Evolutionary conservation across 37 sponge, comb jelly and placozoan species (phyloP).

Genomic region (Crambe crambe): DNA sequence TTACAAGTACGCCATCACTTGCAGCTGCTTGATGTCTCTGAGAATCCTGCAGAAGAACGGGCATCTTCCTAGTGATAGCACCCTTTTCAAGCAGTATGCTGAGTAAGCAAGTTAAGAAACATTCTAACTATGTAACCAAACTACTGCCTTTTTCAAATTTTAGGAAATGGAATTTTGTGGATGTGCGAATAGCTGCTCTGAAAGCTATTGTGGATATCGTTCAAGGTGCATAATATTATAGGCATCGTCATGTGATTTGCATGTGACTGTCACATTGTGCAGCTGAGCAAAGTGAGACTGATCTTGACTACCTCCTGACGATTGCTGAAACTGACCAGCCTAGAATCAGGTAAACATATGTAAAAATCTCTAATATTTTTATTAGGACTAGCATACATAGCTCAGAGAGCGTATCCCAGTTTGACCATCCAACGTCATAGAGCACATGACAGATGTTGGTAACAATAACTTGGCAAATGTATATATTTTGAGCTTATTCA

Average conservation of each 20-base stretch:
- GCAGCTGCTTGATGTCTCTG: slow-evolving; percentile 66
- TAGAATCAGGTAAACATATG: slow-evolving; percentile 35
- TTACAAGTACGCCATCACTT: slow-evolving; percentile 64
- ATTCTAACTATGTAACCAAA: too few species aligned
- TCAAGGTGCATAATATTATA: slow-evolving; percentile 30
- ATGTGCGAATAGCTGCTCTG: slow-evolving; percentile 72
- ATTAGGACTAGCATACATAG: too few species aligned
- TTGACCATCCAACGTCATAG: too few species aligned
- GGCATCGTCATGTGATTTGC: neutral
- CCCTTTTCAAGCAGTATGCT: slow-evolving; percentile 69
- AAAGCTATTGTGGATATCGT: slow-evolving; percentile 66
- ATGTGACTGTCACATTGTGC: neutral
- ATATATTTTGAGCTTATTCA: neutral
- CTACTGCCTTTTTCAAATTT: neutral
- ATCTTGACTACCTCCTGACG: slow-evolving; percentile 57
- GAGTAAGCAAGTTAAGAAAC: slow-evolving; percentile 23
- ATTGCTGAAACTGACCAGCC: slow-evolving; percentile 61
- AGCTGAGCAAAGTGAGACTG: slow-evolving; percentile 58
- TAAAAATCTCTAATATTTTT: neutral
- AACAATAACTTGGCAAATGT: too few species aligned
- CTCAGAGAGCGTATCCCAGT: too few species aligned
- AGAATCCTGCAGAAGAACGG: slow-evolving; percentile 83
- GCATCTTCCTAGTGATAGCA: slow-evolving; percentile 64
- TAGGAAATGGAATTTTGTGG: slow-evolving; percentile 46
- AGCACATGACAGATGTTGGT: too few species aligned